phyloP scores from a whole-genome alignment of 1,140 invertebrate species.

The Littorina saxatilis region DNA sequence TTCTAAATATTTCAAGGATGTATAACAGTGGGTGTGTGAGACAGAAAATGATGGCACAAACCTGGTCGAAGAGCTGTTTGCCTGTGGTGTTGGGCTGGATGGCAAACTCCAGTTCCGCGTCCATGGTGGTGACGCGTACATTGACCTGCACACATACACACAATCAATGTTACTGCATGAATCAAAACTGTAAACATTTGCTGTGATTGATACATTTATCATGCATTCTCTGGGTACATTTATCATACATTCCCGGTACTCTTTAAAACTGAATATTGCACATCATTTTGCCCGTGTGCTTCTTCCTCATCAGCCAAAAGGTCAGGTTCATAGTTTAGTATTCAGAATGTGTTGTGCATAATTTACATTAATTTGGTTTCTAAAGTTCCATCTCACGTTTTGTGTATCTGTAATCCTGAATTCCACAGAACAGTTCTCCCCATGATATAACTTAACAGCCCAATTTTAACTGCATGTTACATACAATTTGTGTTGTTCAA shows the following conservation, averaged over 20 bases:
- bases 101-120: conserved; percentile 99
- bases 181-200: not conserved
- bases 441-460: no score
- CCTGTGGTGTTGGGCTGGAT: conserved; percentile 99
- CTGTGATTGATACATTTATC: not conserved
- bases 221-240: not conserved
- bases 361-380: no score
- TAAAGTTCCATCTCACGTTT: no score
- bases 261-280: not conserved
- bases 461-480: no score
- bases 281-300: not conserved
- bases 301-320: not conserved
- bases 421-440: no score
- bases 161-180: not conserved
- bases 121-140: conserved; percentile 99
- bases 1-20: no score
- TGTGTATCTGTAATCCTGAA: no score
- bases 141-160: conserved; percentile 79
- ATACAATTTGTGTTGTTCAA: no score
- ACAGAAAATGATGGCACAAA: conserved; percentile 59
- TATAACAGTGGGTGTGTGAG: no score
- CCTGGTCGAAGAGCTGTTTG: conserved; percentile 99
- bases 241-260: not conserved
- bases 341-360: no score
- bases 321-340: not conserved